Percentiles rank a stretch among this genome's conserved stretches.
Evolutionary conservation across 2,113 vertebrate genomes (phyloP).

Genomic region (Misgurnus anguillicaudatus): DNA sequence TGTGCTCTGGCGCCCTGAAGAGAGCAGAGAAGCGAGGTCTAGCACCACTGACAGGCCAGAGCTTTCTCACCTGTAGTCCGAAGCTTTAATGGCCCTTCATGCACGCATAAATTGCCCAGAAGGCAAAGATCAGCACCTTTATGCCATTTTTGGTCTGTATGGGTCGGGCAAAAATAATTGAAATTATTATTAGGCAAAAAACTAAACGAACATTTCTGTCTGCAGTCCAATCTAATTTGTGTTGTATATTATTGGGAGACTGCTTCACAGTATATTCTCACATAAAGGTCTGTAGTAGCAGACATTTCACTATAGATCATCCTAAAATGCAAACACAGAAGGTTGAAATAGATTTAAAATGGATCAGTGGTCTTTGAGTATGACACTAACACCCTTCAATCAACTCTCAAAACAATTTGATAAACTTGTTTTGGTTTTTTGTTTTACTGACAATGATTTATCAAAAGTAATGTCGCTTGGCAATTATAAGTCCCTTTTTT

Average conservation of each 20-base stretch:
- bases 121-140: slow-evolving; percentile 15
- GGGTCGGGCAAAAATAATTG: background rate
- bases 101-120: background rate
- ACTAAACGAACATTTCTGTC: no score
- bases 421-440: no score
- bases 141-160: background rate
- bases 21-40: slow-evolving; percentile 33
- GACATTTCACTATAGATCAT: background rate
- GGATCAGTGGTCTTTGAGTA: background rate
- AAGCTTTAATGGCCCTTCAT: background rate
- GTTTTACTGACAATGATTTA: background rate
- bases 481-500: no score
- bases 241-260: no score
- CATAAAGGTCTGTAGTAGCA: background rate
- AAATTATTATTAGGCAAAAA: no score
- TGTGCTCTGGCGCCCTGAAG: slow-evolving; percentile 37
- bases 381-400: no score
- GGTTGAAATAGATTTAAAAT: background rate
- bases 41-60: slow-evolving; percentile 7
- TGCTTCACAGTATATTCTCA: background rate
- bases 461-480: no score
- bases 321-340: background rate
- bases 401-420: no score
- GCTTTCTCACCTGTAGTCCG: slow-evolving; percentile 25
- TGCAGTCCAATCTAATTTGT: no score